Evolutionary conservation across 2,888 invertebrate species (phyloP), one percentile per base, ranked within the genome.

Genomic region (Dorcus hopei): DNA sequence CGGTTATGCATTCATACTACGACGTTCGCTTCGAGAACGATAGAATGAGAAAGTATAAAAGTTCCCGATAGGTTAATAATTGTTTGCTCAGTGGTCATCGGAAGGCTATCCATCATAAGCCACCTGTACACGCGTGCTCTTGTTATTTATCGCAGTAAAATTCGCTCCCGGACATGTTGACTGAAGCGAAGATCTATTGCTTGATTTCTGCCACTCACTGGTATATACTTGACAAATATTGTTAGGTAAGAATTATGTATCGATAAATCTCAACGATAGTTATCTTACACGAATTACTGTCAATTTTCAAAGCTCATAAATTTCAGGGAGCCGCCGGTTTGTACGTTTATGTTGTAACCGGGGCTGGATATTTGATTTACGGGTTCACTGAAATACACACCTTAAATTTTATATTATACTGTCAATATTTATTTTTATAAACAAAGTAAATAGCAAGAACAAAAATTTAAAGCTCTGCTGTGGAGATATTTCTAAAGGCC

Each of bases 181-280:
- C 75, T 73, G 71, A 72, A 70, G 73, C 71, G 72, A 75, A 75
- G 76, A 76, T 76, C 75, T 75, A 76, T 75, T 70, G 68, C 71
- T 69, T 71, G 74, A 74, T 74, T 74, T 73, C 74, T 74, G 75
- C 72, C 73, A 74, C 74, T 74, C 74, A 72, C 70, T 65, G 68
- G 62, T 72, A 73, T 73, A 72, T 70, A 73, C 72, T 73, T 74
- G 75, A 76, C 75, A 76, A 77, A 77, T 77, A 76, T 77, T 76
- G 74, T 74, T 73, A 71, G 67, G 62, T 71, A 74, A 77, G 76
- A 77, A 76, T 76, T 76, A 77, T 76, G 75, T 75, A 74, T 73
- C 76, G 72, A 77, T 77, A 77, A 77, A 77, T 77, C 77, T 76
- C 70, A 62, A 69, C 73, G 71, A 74, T 75, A 70, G 73, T 68